Conservation (phyloP, 2,113 vertebrate species). For the Galemys pyrenaicus region DNA sequence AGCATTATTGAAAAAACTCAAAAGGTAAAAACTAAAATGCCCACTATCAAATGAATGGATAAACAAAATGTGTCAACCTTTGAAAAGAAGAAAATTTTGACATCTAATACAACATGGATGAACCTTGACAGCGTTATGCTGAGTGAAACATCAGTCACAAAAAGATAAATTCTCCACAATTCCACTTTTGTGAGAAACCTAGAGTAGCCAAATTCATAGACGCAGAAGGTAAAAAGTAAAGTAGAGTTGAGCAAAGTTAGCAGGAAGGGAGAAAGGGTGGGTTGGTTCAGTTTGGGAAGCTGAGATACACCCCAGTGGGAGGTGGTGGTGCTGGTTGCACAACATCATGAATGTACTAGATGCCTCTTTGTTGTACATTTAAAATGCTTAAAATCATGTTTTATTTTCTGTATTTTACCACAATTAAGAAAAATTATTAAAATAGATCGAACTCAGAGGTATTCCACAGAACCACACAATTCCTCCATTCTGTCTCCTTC, state of each 20-base stretch:
- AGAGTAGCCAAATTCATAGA: background rate
- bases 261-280: background rate
- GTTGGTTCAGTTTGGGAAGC: background rate
- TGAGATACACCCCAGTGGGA: background rate
- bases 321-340: background rate
- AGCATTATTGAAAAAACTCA: background rate
- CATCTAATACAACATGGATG: background rate
- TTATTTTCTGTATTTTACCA: background rate
- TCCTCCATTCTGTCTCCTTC: background rate
- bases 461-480: background rate
- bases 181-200: background rate
- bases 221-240: background rate
- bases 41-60: background rate
- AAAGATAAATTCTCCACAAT: background rate
- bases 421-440: background rate
- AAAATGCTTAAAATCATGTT: background rate
- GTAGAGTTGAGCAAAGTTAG: accelerated
- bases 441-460: background rate
- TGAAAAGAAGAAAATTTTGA: background rate
- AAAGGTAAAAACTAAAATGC: background rate
- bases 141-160: background rate
- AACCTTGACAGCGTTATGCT: background rate
- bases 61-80: background rate
- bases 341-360: background rate
- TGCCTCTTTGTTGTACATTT: background rate